phyloP scores from a whole-genome alignment of 1,140 invertebrate genomes.

The Drosophila funebris region DNA sequence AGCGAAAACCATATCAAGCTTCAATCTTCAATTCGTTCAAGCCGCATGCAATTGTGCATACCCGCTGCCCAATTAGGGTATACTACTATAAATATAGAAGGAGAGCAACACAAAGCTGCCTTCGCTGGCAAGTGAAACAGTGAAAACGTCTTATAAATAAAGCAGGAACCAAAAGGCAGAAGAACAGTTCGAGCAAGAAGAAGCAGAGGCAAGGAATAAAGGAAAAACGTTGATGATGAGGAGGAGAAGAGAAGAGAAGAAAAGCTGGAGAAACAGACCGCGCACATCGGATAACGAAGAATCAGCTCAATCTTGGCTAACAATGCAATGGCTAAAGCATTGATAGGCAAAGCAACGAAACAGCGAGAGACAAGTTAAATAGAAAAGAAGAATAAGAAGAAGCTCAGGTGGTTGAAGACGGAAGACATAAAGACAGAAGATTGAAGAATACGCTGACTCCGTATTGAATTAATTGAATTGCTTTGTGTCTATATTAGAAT shows the following conservation, averaged over 20 bases:
- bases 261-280: background rate
- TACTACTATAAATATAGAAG: slow-evolving; percentile 23
- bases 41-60: too few relatives aligned
- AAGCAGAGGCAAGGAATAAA: slow-evolving; percentile 10
- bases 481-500: background rate
- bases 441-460: background rate
- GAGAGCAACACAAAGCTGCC: slow-evolving; percentile 11
- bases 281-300: background rate
- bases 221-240: slow-evolving; percentile 25
- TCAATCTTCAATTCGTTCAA: too few relatives aligned
- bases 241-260: background rate
- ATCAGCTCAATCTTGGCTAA: background rate
- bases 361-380: background rate
- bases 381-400: background rate
- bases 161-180: slow-evolving; percentile 5
- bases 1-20: too few relatives aligned
- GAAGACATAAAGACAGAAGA: background rate
- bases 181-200: too few relatives aligned
- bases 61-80: background rate
- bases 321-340: slow-evolving; percentile 15
- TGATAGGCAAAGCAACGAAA: background rate
- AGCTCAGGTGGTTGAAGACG: slow-evolving; percentile 16
- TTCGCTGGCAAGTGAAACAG: slow-evolving; percentile 31
- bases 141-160: slow-evolving; percentile 49
- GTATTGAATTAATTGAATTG: background rate